Conservation (phyloP, 2,113 vertebrate genomes). For the Lamprologus speciosus region DNA sequence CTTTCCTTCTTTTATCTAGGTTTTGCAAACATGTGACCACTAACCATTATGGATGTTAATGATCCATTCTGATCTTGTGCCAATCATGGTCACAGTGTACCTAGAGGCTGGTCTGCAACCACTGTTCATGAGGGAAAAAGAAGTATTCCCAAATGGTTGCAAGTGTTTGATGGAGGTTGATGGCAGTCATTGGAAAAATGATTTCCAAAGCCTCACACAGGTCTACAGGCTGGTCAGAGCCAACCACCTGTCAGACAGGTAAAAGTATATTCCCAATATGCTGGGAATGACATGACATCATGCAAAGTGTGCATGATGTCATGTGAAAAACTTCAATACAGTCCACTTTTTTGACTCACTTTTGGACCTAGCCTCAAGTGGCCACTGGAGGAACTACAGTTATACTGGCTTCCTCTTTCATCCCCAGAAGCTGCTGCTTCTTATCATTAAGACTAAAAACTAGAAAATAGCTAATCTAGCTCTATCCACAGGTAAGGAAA, state of each 20-base stretch:
- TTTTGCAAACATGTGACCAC: neutral
- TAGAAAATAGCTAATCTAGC: neutral
- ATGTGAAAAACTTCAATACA: neutral
- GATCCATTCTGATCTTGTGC: neutral
- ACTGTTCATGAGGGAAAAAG: neutral
- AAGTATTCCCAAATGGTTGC: neutral
- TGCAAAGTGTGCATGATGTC: fast-evolving
- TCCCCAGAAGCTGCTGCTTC: neutral
- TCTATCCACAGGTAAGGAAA: neutral
- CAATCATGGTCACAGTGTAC: neutral
- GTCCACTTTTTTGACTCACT: neutral
- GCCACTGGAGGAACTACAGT: neutral
- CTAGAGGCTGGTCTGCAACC: neutral
- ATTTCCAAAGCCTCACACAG: neutral
- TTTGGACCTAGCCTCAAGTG: fast-evolving
- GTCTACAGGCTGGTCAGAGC: neutral
- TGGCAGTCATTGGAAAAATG: neutral
- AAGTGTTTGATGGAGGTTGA: neutral
- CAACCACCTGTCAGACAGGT: neutral
- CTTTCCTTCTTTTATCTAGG: neutral
- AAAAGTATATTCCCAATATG: fast-evolving
- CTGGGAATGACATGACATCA: neutral
- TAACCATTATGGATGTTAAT: neutral
- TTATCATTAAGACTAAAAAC: neutral
- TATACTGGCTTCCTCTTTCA: neutral